Conservation (phyloP, 2,888 invertebrate genomes). For the Argynnis bischoffii region DNA sequence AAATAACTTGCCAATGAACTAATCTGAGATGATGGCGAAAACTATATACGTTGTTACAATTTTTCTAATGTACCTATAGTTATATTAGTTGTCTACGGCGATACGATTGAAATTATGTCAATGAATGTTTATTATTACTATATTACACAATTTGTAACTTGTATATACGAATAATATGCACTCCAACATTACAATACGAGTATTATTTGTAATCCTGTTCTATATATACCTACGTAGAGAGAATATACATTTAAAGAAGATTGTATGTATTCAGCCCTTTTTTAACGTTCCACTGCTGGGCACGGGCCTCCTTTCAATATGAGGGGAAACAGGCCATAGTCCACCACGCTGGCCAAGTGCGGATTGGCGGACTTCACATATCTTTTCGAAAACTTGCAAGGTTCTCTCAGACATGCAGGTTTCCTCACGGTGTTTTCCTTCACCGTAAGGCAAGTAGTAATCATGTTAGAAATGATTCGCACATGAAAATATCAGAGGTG, state of each 20-base stretch:
- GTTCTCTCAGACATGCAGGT: too few species aligned
- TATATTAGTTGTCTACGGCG: background rate
- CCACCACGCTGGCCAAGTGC: too few species aligned
- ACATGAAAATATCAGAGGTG: too few species aligned
- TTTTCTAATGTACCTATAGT: background rate
- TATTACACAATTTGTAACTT: slow-evolving; percentile 63
- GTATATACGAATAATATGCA: slow-evolving; percentile 51
- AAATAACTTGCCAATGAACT: background rate
- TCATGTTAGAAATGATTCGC: too few species aligned
- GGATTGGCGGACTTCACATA: too few species aligned
- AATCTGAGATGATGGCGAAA: background rate
- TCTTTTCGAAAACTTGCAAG: too few species aligned
- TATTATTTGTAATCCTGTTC: slow-evolving; percentile 13
- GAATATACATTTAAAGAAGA: background rate
- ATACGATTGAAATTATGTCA: slow-evolving; percentile 17
- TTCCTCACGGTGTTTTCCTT: too few species aligned
- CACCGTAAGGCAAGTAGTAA: too few species aligned
- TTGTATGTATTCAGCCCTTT: too few species aligned
- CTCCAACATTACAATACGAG: slow-evolving; percentile 25
- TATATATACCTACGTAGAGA: background rate
- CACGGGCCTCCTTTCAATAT: too few species aligned
- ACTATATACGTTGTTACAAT: background rate
- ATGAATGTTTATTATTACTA: slow-evolving; percentile 28
- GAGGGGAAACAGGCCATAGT: too few species aligned
- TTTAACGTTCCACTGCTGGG: too few species aligned